Evolutionary conservation across 2,113 vertebrate species (phyloP).

Genomic region (Meleagris gallopavo): DNA sequence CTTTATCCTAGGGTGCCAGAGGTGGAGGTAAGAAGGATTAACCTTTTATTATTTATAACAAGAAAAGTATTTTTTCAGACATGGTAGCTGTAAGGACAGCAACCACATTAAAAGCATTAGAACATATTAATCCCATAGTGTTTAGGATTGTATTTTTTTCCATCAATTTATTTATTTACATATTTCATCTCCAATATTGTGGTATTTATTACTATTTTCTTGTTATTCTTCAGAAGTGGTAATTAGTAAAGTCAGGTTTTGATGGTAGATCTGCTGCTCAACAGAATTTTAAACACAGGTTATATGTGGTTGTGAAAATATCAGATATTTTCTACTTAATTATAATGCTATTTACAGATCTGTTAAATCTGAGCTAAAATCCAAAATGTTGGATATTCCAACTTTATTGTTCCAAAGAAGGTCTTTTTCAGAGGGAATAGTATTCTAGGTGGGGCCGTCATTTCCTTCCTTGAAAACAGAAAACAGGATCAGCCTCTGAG

Average conservation of each 20-base stretch:
- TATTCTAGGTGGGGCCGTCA: background rate
- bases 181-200: background rate
- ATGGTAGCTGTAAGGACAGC: background rate
- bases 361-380: background rate
- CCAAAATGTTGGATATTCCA: background rate
- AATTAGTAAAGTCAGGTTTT: background rate
- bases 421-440: background rate
- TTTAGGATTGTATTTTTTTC: background rate
- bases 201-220: background rate
- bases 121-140: background rate
- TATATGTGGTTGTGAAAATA: background rate
- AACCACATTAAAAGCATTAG: background rate
- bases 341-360: background rate
- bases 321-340: background rate
- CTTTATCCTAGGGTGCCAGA: background rate
- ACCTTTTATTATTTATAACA: background rate
- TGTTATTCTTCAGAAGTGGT: background rate
- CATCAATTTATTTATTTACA: background rate
- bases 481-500: background rate
- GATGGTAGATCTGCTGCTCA: background rate
- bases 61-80: background rate
- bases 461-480: background rate
- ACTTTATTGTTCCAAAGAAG: background rate
- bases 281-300: background rate
- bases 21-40: background rate